Percentiles rank a stretch among this genome's conserved stretches.
phyloP scores from a whole-genome alignment of 2,797 vertebrate genomes.

The Pogonophryne albipinna region DNA sequence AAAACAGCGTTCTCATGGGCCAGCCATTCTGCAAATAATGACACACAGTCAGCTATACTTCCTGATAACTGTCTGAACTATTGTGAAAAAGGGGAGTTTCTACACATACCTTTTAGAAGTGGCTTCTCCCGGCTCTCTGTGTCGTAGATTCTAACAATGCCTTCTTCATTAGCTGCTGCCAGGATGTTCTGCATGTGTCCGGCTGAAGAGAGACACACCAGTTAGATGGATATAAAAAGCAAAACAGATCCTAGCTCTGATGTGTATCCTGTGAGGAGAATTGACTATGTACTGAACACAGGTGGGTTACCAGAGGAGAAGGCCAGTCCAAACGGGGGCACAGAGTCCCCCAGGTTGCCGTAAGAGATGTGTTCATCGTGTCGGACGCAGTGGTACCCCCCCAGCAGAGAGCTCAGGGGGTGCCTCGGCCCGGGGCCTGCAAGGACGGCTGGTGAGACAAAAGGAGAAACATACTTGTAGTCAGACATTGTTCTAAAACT shows the following conservation, averaged over 20 bases:
- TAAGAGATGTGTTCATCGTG: constrained; percentile 91
- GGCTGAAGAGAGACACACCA: constrained; percentile 72
- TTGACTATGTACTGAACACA: too few relatives aligned
- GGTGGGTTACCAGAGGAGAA: constrained; percentile 91
- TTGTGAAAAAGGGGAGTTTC: rapidly evolving
- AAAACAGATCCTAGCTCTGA: neutral
- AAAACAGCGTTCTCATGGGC: constrained; percentile 98
- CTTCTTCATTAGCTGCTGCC: constrained; percentile 96
- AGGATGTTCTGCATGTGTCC: constrained; percentile 82
- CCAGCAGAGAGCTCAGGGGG: constrained; percentile 88
- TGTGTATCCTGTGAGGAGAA: neutral
- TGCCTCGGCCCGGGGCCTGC: constrained; percentile 64
- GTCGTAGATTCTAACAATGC: constrained; percentile 92
- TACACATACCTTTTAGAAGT: constrained; percentile 89
- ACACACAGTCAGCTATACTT: constrained; percentile 30
- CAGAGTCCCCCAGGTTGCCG: constrained; percentile 86
- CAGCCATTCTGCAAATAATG: constrained; percentile 89
- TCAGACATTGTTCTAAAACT: neutral
- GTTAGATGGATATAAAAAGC: neutral
- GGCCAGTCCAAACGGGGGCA: constrained; percentile 94
- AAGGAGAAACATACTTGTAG: neutral
- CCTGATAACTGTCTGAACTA: neutral
- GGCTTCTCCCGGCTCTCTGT: constrained; percentile 85
- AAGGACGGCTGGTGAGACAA: constrained; percentile 35
- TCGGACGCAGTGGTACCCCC: constrained; percentile 85